These are phyloP conservation scores for Drosophila tripunctata DNA, from an alignment of 2,888 invertebrate genomes.

Conservation along the genomic window DNA sequence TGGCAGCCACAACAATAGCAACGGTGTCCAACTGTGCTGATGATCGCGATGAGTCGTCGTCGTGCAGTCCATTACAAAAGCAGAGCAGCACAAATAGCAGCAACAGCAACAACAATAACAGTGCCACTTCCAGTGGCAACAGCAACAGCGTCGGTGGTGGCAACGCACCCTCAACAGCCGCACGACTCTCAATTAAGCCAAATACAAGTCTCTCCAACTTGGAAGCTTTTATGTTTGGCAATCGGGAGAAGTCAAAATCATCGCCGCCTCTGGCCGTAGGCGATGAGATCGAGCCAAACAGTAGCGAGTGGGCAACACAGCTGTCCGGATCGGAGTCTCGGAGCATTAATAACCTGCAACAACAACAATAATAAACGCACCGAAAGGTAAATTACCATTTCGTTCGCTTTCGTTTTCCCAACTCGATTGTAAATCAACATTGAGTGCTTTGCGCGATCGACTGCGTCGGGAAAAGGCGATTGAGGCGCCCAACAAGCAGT, in stretches of 20 bases:
- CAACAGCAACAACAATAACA: slow-evolving; percentile 43
- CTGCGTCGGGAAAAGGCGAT: slow-evolving; percentile 80
- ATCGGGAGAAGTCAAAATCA: slow-evolving; percentile 79
- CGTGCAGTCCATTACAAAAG: slow-evolving; percentile 68
- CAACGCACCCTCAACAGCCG: slow-evolving; percentile 36
- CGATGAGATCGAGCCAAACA: slow-evolving; percentile 47
- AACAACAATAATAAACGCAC: slow-evolving; percentile 86
- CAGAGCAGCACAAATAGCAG: slow-evolving; percentile 70
- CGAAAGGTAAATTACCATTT: slow-evolving; percentile 88
- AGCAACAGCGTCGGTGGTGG: background rate
- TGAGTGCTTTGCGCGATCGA: slow-evolving; percentile 82
- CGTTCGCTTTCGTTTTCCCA: slow-evolving; percentile 95
- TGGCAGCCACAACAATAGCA: slow-evolving; percentile 23
- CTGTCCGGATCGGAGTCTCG: slow-evolving; percentile 86
- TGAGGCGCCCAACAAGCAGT: slow-evolving; percentile 73
- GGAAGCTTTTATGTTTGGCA: slow-evolving; percentile 76
- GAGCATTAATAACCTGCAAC: slow-evolving; percentile 82
- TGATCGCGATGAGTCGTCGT: slow-evolving; percentile 37
- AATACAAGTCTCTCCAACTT: slow-evolving; percentile 83
- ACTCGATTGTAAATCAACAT: slow-evolving; percentile 88
- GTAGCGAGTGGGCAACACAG: slow-evolving; percentile 82
- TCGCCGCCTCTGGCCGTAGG: slow-evolving; percentile 55
- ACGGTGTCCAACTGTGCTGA: slow-evolving; percentile 19
- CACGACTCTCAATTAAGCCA: slow-evolving; percentile 74
- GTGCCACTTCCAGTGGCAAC: background rate